Conservation (phyloP, 2,797 vertebrate species). For the Trachurus trachurus region DNA sequence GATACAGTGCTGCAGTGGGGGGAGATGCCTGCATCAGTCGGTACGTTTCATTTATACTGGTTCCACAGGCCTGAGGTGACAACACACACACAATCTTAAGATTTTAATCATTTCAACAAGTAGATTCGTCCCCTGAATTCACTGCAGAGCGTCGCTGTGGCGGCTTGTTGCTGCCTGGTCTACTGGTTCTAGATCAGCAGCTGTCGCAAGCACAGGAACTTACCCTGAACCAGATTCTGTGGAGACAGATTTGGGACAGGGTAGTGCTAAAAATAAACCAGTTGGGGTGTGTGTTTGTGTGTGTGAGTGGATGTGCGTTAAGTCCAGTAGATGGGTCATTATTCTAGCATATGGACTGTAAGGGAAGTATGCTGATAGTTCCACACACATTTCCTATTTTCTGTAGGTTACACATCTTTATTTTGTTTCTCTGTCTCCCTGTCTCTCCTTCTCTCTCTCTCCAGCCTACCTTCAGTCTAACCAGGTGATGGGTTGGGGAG, state of each 20-base stretch:
- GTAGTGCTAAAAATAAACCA: constrained; percentile 54
- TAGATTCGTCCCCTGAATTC: not conserved
- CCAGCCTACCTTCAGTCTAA: constrained; percentile 95
- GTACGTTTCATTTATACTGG: constrained; percentile 78
- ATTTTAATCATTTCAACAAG: not conserved
- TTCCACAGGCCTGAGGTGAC: not conserved
- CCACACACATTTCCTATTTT: not conserved
- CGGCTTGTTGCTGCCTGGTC: not conserved
- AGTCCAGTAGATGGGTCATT: constrained; percentile 10
- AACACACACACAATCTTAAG: not conserved
- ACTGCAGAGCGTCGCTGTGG: not conserved
- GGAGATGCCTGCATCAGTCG: constrained; percentile 94
- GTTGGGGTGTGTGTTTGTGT: not conserved
- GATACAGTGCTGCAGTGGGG: constrained; percentile 95
- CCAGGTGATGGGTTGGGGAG: constrained; percentile 96
- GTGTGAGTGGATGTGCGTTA: not conserved
- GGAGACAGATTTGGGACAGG: constrained; percentile 53
- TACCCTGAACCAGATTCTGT: constrained; percentile 46
- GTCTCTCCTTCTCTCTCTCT: not conserved
- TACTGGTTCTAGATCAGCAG: constrained; percentile 40
- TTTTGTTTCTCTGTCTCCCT: not conserved
- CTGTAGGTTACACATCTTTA: not conserved
- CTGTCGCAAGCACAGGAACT: constrained; percentile 19
- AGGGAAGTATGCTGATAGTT: not conserved
- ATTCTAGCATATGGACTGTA: constrained; percentile 1